Percentiles rank a stretch among this genome's conserved stretches.
phyloP scores from a whole-genome alignment of 1,140 invertebrate species.

The Drosophila kepulauana region DNA sequence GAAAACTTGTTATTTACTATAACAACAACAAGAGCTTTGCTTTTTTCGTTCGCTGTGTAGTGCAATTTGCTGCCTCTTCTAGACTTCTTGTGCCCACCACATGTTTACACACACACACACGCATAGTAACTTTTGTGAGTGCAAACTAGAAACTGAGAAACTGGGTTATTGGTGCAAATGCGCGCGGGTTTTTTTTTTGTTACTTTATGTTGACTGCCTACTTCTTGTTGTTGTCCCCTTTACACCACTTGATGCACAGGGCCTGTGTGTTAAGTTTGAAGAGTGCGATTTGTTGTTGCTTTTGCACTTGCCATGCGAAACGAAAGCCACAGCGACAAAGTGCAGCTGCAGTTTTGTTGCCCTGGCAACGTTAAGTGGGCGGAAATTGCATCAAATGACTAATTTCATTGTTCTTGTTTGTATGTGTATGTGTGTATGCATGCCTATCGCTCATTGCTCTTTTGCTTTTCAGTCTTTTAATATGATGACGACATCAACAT shows the following conservation, averaged over 20 bases:
- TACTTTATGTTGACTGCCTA: slow-evolving; percentile 32
- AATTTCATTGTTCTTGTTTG: slow-evolving; percentile 54
- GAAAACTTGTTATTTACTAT: slow-evolving; percentile 71
- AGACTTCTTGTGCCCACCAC: slow-evolving; percentile 45
- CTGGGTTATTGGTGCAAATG: slow-evolving; percentile 78
- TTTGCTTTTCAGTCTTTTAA: slow-evolving; percentile 12
- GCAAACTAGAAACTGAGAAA: slow-evolving; percentile 74
- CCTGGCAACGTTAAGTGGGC: slow-evolving; percentile 54
- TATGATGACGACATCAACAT: slow-evolving; percentile 74
- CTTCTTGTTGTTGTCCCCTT: slow-evolving; percentile 2
- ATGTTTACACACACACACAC: slow-evolving; percentile 29
- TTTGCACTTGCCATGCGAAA: slow-evolving; percentile 62
- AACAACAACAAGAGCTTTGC: slow-evolving; percentile 34
- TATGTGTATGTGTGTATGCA: neutral
- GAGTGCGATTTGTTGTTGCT: slow-evolving; percentile 38
- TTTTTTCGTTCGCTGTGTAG: slow-evolving; percentile 31
- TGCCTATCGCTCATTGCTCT: slow-evolving; percentile 29
- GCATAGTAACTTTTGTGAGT: slow-evolving; percentile 57
- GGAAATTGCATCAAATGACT: slow-evolving; percentile 72
- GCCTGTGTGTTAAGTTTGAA: slow-evolving; percentile 14
- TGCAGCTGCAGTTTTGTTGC: slow-evolving; percentile 54
- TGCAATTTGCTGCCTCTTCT: slow-evolving; percentile 41
- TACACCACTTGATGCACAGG: neutral
- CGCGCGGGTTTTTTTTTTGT: slow-evolving; percentile 53
- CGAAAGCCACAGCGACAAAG: slow-evolving; percentile 33